Conservation (phyloP, 2,113 vertebrate species). For the Trochalopteron elliotii region DNA sequence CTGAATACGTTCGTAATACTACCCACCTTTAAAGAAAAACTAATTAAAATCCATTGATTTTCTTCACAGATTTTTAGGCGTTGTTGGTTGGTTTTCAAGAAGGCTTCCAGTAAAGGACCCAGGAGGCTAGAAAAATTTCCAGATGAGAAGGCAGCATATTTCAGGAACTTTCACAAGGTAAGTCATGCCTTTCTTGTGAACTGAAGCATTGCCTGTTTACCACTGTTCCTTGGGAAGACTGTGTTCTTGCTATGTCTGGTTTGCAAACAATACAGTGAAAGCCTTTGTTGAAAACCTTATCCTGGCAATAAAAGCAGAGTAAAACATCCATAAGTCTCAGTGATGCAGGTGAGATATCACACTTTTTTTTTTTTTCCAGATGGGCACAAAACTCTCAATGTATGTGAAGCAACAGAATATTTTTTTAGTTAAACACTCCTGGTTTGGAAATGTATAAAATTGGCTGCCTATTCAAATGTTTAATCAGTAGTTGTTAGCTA, state of each 20-base stretch:
- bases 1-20: not conserved
- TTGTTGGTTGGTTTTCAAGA: constrained; percentile 98
- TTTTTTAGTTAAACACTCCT: not conserved
- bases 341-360: not conserved
- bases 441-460: not conserved
- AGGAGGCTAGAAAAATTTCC: constrained; percentile 96
- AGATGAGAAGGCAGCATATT: constrained; percentile 98
- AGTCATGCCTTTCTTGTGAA: not conserved
- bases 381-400: not conserved
- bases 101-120: constrained; percentile 98
- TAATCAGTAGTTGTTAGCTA: not conserved
- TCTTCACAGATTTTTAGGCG: constrained; percentile 92
- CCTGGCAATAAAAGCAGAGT: not conserved
- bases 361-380: not conserved
- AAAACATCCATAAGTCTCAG: not conserved
- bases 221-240: not conserved
- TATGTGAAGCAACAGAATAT: not conserved
- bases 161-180: constrained; percentile 98
- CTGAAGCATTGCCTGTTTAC: not conserved
- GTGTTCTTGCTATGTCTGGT: not conserved
- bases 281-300: not conserved
- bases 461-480: not conserved
- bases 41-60: constrained; percentile 41
- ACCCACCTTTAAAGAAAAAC: not conserved
- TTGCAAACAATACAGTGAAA: not conserved